phyloP scores from a whole-genome alignment of 2,797 vertebrate genomes.

The Morelia viridis region DNA sequence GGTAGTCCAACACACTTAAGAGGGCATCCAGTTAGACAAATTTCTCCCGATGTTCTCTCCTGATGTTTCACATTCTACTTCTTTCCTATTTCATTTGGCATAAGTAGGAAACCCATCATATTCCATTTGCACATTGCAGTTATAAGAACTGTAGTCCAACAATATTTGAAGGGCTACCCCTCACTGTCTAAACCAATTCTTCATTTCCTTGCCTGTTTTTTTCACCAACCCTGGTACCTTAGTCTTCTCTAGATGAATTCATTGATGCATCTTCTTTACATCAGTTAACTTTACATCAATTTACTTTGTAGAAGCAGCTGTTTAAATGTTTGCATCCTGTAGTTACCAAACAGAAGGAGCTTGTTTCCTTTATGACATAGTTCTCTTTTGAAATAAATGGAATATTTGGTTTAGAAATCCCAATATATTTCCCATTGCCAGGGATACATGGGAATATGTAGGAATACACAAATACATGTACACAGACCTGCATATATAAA shows the following conservation, averaged over 20 bases:
- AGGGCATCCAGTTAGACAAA: background rate
- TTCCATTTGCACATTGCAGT: background rate
- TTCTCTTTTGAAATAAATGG: background rate
- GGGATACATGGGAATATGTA: background rate
- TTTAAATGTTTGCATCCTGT: background rate
- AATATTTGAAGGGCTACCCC: background rate
- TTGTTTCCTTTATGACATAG: background rate
- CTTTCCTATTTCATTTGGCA: background rate
- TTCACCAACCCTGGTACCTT: background rate
- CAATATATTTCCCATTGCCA: background rate
- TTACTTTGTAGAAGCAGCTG: background rate
- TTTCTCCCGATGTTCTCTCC: background rate
- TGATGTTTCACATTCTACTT: background rate
- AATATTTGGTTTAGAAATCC: background rate
- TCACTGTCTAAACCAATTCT: background rate
- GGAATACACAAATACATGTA: background rate
- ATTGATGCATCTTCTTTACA: background rate
- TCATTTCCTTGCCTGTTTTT: background rate
- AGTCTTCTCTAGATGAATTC: background rate
- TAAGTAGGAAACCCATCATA: background rate
- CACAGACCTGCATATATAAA: background rate
- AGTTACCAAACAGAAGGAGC: conserved; percentile 6
- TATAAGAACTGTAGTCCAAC: background rate
- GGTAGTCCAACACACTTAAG: background rate
- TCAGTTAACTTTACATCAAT: background rate